Percentiles rank a stretch among this genome's conserved stretches.
Conservation (phyloP, 2,888 invertebrate genomes). For the Eupeodes luniger region DNA sequence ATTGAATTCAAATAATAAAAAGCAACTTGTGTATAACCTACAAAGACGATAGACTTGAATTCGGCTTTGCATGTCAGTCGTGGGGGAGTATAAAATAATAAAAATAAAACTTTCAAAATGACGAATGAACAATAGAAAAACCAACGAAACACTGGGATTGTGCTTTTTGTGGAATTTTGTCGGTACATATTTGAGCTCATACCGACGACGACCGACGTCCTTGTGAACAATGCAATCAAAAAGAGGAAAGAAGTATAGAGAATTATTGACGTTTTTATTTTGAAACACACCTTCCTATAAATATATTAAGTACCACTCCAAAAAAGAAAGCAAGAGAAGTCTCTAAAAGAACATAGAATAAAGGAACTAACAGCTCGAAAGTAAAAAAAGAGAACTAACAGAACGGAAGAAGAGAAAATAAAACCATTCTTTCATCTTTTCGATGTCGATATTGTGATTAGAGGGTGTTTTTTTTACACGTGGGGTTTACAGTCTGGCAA, state of each 20-base stretch:
- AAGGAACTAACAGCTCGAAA: slow-evolving; percentile 47
- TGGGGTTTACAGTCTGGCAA: too few species aligned
- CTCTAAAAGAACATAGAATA: slow-evolving; percentile 7
- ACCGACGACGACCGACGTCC: neutral
- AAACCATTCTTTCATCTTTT: slow-evolving; percentile 13
- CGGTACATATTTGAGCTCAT: slow-evolving; percentile 23
- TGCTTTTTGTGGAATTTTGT: slow-evolving; percentile 38
- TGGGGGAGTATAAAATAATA: neutral
- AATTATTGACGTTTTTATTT: slow-evolving; percentile 33
- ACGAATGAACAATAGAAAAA: slow-evolving; percentile 65
- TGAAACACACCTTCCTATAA: slow-evolving; percentile 23
- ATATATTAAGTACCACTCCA: neutral
- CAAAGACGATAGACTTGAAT: neutral
- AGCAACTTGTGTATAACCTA: slow-evolving; percentile 33
- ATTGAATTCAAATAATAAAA: slow-evolving; percentile 63
- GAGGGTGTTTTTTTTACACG: too few species aligned
- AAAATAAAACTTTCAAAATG: slow-evolving; percentile 45
- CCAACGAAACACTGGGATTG: slow-evolving; percentile 56
- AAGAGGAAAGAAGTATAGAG: neutral
- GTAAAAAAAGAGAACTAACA: slow-evolving; percentile 38
- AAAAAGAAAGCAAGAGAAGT: neutral
- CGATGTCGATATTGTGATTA: slow-evolving; percentile 18
- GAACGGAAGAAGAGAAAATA: neutral
- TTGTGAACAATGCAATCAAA: neutral
- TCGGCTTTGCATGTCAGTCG: slow-evolving; percentile 2